Base-by-base conservation (phyloP, 1,140 invertebrate genomes). In the Drosophila albomicans region DNA sequence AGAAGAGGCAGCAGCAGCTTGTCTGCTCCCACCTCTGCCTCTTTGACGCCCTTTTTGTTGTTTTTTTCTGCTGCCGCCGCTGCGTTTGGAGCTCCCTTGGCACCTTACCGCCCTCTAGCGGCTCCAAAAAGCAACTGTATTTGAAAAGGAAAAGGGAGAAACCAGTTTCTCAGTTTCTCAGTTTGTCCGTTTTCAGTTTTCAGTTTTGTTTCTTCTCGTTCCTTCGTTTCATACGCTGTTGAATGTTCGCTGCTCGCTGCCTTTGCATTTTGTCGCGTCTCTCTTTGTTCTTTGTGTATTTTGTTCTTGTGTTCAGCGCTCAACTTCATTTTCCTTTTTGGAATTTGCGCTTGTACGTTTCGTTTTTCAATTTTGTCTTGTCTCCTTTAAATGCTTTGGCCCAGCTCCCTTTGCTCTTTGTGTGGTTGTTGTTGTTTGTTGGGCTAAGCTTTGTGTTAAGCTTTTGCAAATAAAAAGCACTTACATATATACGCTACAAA, bases 141-240 rank as follows among this genome's bases (percentile, higher is more conserved):
- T 88, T 88, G 78, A 88, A 88, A 88, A 88, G 84, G 85, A 89
- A 88, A 88, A 88, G 84, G 84, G 84, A 88, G 81, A 88, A 88
- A 88, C 85, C 85, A 88, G 84, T 88, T 88, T 76, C 75, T 1
- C 16, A 16, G 16, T 16, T 16, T 16, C 16, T 25, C 20, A 25
- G 20, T 25, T 25, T 25, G 20, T 25, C 85, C 76, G 84, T 88
- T 88, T 76, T 81, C 67, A 66, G 84, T 88, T 88, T 76, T 81
- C 67, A 66, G 80, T 78, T 84, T 77, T 88, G 25, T 66, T 16
- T 38, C 11, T 41, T 25, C 20, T 38, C 49, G 1, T 10, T 4
- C 15, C 30, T 49, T 41, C 15, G 43, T n/a, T n/a, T n/a, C n/a
- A n/a, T n/a, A n/a, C n/a, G n/a, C n/a, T n/a, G n/a, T n/a, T n/a